Base-by-base conservation (phyloP, 37 sponge, comb jelly and placozoan species). In the Spongilla lacustris region DNA sequence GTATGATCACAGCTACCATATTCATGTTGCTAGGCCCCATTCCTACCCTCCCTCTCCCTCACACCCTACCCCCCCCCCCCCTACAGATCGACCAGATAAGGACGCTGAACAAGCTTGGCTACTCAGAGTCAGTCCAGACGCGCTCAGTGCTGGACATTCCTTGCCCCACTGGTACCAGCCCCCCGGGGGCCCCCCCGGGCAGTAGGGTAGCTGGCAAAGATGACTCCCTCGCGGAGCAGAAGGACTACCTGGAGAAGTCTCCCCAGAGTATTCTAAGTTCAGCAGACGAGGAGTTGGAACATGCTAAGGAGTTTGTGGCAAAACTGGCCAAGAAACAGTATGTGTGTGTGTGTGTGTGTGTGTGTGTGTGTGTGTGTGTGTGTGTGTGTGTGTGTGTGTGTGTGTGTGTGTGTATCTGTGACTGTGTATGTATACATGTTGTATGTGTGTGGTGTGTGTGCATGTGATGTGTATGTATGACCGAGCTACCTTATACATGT, bases 231-330 rank as follows among this genome's bases (percentile, higher is more conserved):
- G 24, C 29, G 27, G 25, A 66, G 69, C 78, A 67, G 9, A 76
- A 76, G 58, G 58, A 14, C 58, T 58, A 58, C 21, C 11, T 14
- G 12, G 58, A 58, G 58, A 8, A 17, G 1, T 58, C 58, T 19
- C 58, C 58, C 11, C 19, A 58, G 21, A 78, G 50, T 33, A 77
- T 90, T 69, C 68, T 85, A 9, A 81, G 68, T 9, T 80, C 82
- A 41, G 91, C 86, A 3, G 91, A 90, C 25, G 27, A 85, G 26
- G 82, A 90, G 76, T 37, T 86, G 49, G 17, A 25, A 66, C 17
- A 46, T 0, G 85, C 86, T 0, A 34, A 66, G 35, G 10, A 28
- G 22, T 89, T 89, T 80, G 85, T 68, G 34, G 81, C 84, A 9
- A 84, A 85, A 48, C 30, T 89, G 58, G 90, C 90, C 10, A 73